These are phyloP conservation scores for Lepidocyrtoides sp. DNA, from an alignment of 2,888 invertebrate genomes.

Conservation along the genomic window DNA sequence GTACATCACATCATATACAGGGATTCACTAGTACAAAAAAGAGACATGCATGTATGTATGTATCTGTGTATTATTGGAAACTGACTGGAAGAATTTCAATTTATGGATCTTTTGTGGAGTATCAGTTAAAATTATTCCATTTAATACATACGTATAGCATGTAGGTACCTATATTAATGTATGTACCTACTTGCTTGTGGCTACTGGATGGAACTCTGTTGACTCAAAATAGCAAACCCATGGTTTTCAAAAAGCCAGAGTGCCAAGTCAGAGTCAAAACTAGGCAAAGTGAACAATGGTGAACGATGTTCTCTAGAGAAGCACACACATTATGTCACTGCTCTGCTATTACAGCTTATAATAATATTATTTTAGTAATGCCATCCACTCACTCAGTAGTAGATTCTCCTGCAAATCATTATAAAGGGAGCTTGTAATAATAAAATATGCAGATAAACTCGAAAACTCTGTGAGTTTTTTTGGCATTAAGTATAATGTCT, in stretches of 20 bases:
- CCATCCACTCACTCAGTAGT: neutral
- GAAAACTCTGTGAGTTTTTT: neutral
- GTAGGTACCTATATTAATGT: too few relatives aligned
- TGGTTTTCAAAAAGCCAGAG: too few relatives aligned
- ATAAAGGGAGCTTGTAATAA: neutral
- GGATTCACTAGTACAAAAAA: too few relatives aligned
- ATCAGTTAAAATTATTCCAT: too few relatives aligned
- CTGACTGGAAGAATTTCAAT: neutral
- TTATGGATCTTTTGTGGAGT: too few relatives aligned
- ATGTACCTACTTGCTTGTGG: too few relatives aligned
- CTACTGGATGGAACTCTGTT: too few relatives aligned
- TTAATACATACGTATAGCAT: too few relatives aligned
- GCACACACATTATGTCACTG: neutral
- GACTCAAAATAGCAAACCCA: neutral
- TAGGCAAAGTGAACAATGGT: neutral
- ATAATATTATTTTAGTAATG: constrained; percentile 26
- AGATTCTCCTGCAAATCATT: neutral
- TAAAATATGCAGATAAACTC: constrained; percentile 29
- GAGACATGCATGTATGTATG: too few relatives aligned
- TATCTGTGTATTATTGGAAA: neutral
- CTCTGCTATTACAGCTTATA: too few relatives aligned
- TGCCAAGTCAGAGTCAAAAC: too few relatives aligned
- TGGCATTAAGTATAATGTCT: neutral
- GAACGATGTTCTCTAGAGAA: neutral
- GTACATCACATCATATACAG: too few relatives aligned